Conservation (phyloP, 2,113 vertebrate genomes). For the Pao palembangensis region DNA sequence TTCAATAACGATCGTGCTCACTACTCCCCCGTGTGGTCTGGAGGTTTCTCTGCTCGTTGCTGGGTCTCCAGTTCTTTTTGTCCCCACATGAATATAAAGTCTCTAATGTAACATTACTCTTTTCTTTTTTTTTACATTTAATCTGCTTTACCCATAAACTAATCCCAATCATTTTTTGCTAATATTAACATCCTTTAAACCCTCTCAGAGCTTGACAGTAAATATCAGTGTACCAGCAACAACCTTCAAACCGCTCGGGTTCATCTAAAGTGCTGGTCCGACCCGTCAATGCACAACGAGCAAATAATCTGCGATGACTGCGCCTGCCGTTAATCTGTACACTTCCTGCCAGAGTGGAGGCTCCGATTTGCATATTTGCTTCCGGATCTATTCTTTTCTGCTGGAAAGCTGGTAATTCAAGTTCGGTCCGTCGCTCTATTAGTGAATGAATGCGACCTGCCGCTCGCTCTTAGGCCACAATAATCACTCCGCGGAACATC, state of each 20-base stretch:
- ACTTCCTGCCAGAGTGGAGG: conserved; percentile 43
- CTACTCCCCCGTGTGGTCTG: no score
- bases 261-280: conserved; percentile 15
- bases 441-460: conserved; percentile 45
- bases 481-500: conserved; percentile 21
- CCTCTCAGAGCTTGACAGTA: no score
- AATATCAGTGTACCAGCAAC: no score
- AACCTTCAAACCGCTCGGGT: background rate
- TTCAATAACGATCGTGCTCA: no score
- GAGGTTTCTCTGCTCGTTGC: no score
- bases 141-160: no score
- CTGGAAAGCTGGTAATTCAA: conserved; percentile 53
- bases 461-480: conserved; percentile 3
- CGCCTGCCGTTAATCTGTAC: conserved; percentile 51
- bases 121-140: no score
- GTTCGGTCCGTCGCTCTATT: conserved; percentile 27
- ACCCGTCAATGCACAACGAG: conserved; percentile 41
- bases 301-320: conserved; percentile 52
- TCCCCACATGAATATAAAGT: no score
- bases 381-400: conserved; percentile 46
- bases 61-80: no score
- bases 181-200: no score
- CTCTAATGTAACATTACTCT: no score
- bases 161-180: no score
- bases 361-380: conserved; percentile 60